Evolutionary conservation across 2,888 invertebrate species (phyloP).

Genomic region (Erebia ligea): DNA sequence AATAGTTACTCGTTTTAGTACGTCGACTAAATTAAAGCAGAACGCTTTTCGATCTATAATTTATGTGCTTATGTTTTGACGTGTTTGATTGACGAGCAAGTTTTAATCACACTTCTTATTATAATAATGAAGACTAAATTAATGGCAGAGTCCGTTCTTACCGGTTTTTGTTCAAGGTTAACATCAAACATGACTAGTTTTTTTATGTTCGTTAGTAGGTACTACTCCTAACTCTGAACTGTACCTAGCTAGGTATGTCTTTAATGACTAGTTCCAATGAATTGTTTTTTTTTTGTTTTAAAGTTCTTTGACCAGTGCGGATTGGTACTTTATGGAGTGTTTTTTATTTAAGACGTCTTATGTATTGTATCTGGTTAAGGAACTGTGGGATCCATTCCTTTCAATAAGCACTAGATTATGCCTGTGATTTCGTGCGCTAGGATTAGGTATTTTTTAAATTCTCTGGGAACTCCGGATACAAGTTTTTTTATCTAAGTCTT

Average conservation of each 20-base stretch:
- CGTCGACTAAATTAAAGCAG: too few relatives aligned
- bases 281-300: slow-evolving; percentile 7
- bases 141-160: slow-evolving; percentile 41
- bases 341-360: slow-evolving; percentile 4
- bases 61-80: background rate
- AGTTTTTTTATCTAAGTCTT: too few relatives aligned
- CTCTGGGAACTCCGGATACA: too few relatives aligned
- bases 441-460: too few relatives aligned
- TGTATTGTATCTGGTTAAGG: background rate
- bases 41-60: background rate
- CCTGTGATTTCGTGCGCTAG: background rate
- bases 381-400: background rate
- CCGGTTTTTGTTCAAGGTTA: slow-evolving; percentile 59
- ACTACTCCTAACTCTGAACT: background rate
- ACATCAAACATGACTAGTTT: slow-evolving; percentile 29
- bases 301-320: slow-evolving; percentile 12
- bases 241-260: background rate
- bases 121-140: slow-evolving; percentile 14
- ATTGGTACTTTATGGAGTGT: background rate
- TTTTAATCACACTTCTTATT: slow-evolving; percentile 4
- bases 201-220: background rate
- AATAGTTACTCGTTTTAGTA: too few relatives aligned
- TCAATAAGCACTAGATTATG: background rate
- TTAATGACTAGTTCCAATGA: slow-evolving; percentile 13
- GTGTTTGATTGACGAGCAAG: background rate